These are phyloP conservation scores for Chiroxiphia lanceolata DNA, from an alignment of 2,797 vertebrate genomes.

Conservation along the genomic window DNA sequence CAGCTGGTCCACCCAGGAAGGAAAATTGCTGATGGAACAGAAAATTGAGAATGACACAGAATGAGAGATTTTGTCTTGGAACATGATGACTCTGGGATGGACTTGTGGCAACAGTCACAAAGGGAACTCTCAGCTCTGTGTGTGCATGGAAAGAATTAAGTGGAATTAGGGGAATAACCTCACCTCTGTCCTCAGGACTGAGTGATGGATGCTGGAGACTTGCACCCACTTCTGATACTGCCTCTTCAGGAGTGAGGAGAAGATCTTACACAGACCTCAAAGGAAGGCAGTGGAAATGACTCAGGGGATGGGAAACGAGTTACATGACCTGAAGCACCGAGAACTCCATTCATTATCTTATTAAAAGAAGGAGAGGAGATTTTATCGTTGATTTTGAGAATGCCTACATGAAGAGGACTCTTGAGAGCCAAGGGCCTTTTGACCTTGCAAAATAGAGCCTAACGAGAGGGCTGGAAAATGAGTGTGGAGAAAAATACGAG, in stretches of 20 bases:
- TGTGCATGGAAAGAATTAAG: no score
- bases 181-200: background rate
- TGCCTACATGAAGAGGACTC: background rate
- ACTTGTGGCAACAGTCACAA: background rate
- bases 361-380: conserved; percentile 18
- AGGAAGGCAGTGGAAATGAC: background rate
- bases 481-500: background rate
- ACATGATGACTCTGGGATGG: background rate
- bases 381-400: background rate
- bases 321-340: background rate
- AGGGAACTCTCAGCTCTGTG: background rate
- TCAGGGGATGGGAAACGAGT: background rate
- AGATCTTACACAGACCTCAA: background rate
- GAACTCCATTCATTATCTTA: conserved; percentile 23
- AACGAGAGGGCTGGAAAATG: conserved; percentile 8
- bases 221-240: background rate
- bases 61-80: background rate
- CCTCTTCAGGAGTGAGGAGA: background rate
- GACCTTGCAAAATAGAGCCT: conserved; percentile 42
- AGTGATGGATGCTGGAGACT: background rate
- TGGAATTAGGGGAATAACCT: background rate
- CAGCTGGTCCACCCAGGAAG: background rate
- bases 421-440: conserved; percentile 36
- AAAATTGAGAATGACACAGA: background rate
- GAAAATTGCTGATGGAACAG: background rate